Evolutionary conservation across 2,113 vertebrate genomes (phyloP), one percentile per base, ranked within the genome.

Genomic region (Puma concolor): DNA sequence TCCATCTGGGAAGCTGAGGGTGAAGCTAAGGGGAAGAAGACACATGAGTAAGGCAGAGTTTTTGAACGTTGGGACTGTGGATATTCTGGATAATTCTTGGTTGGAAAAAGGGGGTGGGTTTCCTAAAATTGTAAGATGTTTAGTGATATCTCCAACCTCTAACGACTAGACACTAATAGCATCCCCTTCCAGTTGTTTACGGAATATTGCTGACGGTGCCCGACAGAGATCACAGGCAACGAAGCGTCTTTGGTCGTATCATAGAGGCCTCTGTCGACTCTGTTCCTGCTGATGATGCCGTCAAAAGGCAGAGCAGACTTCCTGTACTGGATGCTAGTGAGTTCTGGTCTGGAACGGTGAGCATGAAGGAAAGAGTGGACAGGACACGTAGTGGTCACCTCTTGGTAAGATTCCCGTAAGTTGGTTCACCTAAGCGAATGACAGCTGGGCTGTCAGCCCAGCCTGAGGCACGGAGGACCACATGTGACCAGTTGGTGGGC

Each of bases 241-340:
- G 0, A 12, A 60, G 7, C 0, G 0, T n/a, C 64, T 64, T 4
- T 19, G 27, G 63, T 29, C 38, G 29, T 0, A 11, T 3, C 4
- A 5, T 2, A 2, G 0, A 33, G 71, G 27, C 11, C 13, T 41
- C 52, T 0, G 21, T 2, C 15, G 50, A 10, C 36, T 79, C 16
- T 27, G 12, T n/a, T 76, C 48, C 66, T 33, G 3, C 2, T 48
- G 19, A 8, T 31, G 9, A 23, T n/a, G 23, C 1, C 31, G 38
- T 31, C 31, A 5, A 76, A 38, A 1, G 27, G 5, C 0, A 38
- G 23, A 21, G 7, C 0, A 29, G 29, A 4, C 41, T 57, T 31
- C 66, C 27, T 36, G 2, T 0, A 29, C 0, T 9, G 19, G 27
- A 44, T 23, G 25, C 67, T 27, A 3, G 54, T 7, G 67, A 89